A percentile compares a stretch with the other conserved stretches of the same genome.
Conservation (phyloP, 2,888 invertebrate species). For the Dynastes tityus region DNA sequence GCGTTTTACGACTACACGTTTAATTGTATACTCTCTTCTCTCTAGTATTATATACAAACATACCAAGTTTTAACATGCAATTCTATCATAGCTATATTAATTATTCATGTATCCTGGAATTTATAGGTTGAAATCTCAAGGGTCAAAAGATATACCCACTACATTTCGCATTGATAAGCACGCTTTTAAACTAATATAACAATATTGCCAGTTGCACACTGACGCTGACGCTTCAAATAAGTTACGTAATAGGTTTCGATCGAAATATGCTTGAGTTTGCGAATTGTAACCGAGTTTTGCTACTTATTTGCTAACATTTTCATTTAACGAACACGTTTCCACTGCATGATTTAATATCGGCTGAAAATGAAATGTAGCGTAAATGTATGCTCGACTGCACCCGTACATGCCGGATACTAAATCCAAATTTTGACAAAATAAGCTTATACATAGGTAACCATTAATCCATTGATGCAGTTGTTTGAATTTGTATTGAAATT, state of each 20-base stretch:
- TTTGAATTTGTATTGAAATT: too few relatives aligned
- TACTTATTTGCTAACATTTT: not conserved
- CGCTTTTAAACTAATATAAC: slow-evolving; percentile 9
- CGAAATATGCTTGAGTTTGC: not conserved
- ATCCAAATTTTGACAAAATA: too few relatives aligned
- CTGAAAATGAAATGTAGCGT: too few relatives aligned
- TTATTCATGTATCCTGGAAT: not conserved
- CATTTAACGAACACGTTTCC: not conserved
- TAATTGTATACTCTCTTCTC: not conserved
- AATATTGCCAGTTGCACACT: not conserved
- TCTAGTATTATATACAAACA: not conserved
- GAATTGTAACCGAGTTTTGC: not conserved
- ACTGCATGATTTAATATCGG: too few relatives aligned
- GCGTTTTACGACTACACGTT: not conserved
- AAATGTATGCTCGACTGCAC: too few relatives aligned
- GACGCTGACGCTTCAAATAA: slow-evolving; percentile 1
- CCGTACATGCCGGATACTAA: too few relatives aligned
- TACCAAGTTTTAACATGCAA: not conserved
- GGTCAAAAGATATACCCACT: not conserved
- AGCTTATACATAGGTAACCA: too few relatives aligned
- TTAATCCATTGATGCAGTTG: too few relatives aligned
- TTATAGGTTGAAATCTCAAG: slow-evolving; percentile 6
- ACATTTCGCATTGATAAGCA: not conserved
- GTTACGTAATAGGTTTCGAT: too few relatives aligned
- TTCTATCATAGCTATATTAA: not conserved